Percentiles rank a stretch among this genome's conserved stretches.
These are phyloP conservation scores for Meiosimyza platycephala DNA, from an alignment of 2,888 invertebrate genomes.

Conservation along the genomic window DNA sequence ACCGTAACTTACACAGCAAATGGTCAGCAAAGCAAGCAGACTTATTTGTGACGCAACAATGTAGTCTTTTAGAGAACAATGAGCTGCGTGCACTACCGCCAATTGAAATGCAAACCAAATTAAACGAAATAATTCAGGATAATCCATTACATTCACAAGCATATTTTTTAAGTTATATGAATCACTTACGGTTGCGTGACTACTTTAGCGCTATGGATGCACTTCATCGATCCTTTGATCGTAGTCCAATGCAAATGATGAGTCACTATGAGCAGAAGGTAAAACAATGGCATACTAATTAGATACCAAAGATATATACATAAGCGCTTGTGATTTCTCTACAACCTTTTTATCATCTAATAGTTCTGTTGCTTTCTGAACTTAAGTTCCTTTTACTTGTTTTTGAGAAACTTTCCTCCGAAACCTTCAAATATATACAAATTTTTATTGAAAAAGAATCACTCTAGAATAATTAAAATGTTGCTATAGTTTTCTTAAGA, in stretches of 20 bases:
- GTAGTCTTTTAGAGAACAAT: conserved; percentile 82
- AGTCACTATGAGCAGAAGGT: conserved; percentile 77
- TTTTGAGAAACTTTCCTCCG: too few relatives aligned
- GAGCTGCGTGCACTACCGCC: conserved; percentile 84
- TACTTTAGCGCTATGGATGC: conserved; percentile 72
- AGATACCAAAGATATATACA: not conserved
- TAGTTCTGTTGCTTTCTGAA: too few relatives aligned
- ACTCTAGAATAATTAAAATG: too few relatives aligned
- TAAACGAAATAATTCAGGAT: conserved; percentile 65
- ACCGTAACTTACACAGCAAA: conserved; percentile 70
- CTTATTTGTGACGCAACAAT: conserved; percentile 88
- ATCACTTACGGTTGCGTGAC: conserved; percentile 87
- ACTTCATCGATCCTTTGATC: conserved; percentile 75
- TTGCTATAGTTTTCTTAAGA: too few relatives aligned
- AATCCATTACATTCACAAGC: conserved; percentile 64
- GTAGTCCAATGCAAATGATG: conserved; percentile 77
- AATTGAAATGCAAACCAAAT: conserved; percentile 76
- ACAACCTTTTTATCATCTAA: not conserved
- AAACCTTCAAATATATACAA: too few relatives aligned
- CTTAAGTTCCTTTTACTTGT: too few relatives aligned
- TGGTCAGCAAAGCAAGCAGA: conserved; percentile 93
- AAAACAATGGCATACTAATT: too few relatives aligned
- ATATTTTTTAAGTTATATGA: conserved; percentile 90
- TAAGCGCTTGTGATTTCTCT: not conserved
- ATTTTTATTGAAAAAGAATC: too few relatives aligned